Evolutionary conservation across 2,113 vertebrate genomes (phyloP).

Genomic region (Raja brachyura): DNA sequence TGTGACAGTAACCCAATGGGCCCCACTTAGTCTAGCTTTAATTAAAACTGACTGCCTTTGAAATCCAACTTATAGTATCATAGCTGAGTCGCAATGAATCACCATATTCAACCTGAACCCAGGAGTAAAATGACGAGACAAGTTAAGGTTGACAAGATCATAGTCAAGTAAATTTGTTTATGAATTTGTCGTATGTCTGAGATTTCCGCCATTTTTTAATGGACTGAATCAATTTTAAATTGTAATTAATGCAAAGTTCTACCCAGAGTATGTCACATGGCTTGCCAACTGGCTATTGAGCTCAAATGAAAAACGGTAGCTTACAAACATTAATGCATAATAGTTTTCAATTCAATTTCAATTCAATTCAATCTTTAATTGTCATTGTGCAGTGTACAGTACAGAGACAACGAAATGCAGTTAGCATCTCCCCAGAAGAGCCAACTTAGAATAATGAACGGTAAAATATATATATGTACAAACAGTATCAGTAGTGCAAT

Average conservation of each 20-base stretch:
- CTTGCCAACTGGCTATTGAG: neutral
- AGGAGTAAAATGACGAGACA: neutral
- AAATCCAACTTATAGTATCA: neutral
- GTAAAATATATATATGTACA: no score
- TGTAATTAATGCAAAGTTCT: neutral
- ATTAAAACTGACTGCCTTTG: neutral
- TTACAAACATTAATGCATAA: neutral
- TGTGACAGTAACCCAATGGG: no score
- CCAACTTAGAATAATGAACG: no score
- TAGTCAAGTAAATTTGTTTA: neutral
- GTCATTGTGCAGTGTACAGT: no score
- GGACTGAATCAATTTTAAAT: neutral
- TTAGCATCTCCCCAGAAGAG: no score
- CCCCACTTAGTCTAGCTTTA: neutral
- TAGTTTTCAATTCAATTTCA: no score
- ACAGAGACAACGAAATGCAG: no score
- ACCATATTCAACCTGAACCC: neutral
- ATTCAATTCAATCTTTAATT: no score
- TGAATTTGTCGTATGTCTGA: neutral
- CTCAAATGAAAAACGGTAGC: neutral
- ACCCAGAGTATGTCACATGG: neutral
- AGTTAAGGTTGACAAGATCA: neutral
- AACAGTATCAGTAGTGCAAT: no score
- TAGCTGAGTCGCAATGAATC: neutral
- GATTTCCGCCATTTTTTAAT: neutral